Percentiles rank a stretch among this genome's conserved stretches.
These are phyloP conservation scores for Sebastes alutus DNA, from an alignment of 2,797 vertebrate species.

Conservation along the genomic window DNA sequence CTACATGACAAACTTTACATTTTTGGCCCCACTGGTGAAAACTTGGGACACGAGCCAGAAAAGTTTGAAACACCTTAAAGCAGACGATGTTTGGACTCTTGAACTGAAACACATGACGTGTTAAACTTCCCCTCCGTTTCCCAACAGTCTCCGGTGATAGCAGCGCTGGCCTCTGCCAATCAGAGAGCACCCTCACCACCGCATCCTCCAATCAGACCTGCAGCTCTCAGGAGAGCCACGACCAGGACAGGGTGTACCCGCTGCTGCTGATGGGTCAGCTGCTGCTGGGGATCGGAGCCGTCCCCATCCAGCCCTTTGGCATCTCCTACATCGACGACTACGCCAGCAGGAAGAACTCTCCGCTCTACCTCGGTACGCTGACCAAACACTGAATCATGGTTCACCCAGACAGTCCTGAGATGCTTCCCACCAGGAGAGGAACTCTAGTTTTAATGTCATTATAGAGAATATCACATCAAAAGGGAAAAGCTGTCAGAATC, in stretches of 20 bases:
- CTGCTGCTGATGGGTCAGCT: slow-evolving; percentile 89
- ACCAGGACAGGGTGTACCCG: slow-evolving; percentile 77
- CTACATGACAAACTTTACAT: too few relatives aligned
- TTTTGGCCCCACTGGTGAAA: too few relatives aligned
- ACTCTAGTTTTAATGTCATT: too few relatives aligned
- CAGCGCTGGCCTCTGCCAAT: slow-evolving; percentile 70
- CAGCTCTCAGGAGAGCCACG: background rate
- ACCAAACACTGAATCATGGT: too few relatives aligned
- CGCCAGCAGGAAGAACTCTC: slow-evolving; percentile 89
- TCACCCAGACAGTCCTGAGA: too few relatives aligned
- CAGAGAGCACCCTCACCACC: accelerated
- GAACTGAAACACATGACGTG: too few relatives aligned
- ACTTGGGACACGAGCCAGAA: too few relatives aligned
- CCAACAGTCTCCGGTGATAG: slow-evolving; percentile 61
- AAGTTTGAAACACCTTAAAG: too few relatives aligned
- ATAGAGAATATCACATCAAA: too few relatives aligned
- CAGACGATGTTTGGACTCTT: too few relatives aligned
- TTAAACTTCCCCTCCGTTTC: background rate
- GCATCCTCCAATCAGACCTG: slow-evolving; percentile 71
- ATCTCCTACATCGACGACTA: slow-evolving; percentile 97
- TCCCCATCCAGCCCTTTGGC: slow-evolving; percentile 96
- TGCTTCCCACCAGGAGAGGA: too few relatives aligned
- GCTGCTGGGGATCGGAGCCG: slow-evolving; percentile 87
- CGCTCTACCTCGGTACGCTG: slow-evolving; percentile 89
- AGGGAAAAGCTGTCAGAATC: too few relatives aligned